phyloP scores from a whole-genome alignment of 2,797 vertebrate species.

The Cuculus canorus region DNA sequence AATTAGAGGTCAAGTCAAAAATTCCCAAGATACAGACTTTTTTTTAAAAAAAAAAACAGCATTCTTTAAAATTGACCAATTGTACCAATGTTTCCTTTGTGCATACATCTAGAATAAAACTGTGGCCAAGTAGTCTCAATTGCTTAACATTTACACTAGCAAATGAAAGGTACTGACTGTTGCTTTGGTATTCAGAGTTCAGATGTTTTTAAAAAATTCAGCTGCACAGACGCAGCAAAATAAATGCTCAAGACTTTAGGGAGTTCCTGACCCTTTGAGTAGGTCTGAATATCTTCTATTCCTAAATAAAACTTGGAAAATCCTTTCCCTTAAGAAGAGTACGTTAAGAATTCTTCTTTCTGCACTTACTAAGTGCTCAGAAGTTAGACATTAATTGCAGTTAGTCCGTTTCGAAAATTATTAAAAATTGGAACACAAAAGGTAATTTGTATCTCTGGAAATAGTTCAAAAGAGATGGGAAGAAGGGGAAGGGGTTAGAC shows the following conservation, averaged over 20 bases:
- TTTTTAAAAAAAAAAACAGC: neutral
- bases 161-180: neutral
- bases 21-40: neutral
- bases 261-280: neutral
- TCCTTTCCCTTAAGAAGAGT: neutral
- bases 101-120: neutral
- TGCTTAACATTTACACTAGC: neutral
- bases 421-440: neutral
- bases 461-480: neutral
- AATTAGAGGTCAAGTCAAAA: slow-evolving; percentile 5
- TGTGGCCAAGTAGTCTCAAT: neutral
- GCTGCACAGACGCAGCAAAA: neutral
- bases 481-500: neutral
- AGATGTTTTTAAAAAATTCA: neutral
- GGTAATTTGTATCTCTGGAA: neutral
- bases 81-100: neutral
- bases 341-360: neutral
- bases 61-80: neutral
- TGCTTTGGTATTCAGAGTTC: neutral
- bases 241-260: neutral
- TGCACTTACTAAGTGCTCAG: neutral
- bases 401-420: neutral
- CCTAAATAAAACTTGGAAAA: neutral
- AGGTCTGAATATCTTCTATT: neutral
- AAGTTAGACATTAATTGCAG: neutral